Evolutionary conservation across 2,888 invertebrate species (phyloP).

Genomic region (Sacculina carcini): DNA sequence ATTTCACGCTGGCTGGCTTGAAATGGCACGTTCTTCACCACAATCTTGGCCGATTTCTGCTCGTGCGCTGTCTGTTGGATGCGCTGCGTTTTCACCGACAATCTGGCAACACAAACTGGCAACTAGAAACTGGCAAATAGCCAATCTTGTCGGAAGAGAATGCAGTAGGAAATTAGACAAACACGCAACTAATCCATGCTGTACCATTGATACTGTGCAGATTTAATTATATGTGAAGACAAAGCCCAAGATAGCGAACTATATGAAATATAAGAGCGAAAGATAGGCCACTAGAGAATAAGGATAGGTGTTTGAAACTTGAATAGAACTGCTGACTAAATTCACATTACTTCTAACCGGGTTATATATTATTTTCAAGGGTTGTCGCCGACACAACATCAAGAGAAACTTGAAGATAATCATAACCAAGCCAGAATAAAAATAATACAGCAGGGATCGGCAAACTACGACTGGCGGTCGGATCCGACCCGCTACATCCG

Average conservation of each 20-base stretch:
- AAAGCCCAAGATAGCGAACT: neutral
- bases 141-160: neutral
- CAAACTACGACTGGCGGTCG: too few relatives aligned
- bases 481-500: too few relatives aligned
- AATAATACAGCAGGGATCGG: too few relatives aligned
- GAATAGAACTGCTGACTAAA: too few relatives aligned
- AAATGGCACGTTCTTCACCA: constrained; percentile 85
- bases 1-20: constrained; percentile 64
- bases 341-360: too few relatives aligned
- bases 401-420: too few relatives aligned
- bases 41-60: constrained; percentile 40
- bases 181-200: neutral
- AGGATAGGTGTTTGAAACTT: too few relatives aligned
- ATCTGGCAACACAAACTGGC: constrained; percentile 3
- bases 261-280: neutral
- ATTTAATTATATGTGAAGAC: neutral
- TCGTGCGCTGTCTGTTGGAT: constrained; percentile 9
- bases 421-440: too few relatives aligned
- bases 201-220: neutral
- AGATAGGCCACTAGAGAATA: neutral
- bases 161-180: neutral
- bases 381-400: too few relatives aligned
- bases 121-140: neutral
- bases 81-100: constrained; percentile 5
- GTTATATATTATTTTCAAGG: too few relatives aligned